Evolutionary conservation across 1,140 invertebrate genomes (phyloP), one percentile per base, ranked within the genome.

Genomic region (Globodera rostochiensis): DNA sequence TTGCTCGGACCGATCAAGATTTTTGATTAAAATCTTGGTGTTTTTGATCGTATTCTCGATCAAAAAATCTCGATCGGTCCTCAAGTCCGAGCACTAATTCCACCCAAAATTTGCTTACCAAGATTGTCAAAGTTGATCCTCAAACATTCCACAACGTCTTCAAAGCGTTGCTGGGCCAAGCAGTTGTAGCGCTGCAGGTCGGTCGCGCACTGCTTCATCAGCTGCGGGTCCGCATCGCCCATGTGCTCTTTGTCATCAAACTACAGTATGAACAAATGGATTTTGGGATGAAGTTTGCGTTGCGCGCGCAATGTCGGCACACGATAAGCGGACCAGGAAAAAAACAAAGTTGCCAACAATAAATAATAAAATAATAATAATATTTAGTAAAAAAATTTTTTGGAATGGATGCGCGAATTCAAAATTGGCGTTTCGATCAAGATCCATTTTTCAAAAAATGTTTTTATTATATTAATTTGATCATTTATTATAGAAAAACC

Each of bases 91-190:
- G 36, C 36, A 1, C 36, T 36, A 36, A 36, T 36, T 36, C 36
- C 36, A 19, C 5, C 71, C 74, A 15, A 83, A 82, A 70, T 64
- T 25, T 15, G 5, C 76, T 36, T 13, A 85, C 87, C 82, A 9
- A 89, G 77, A 6, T 83, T 49, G 46, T 89, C 88, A 69, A 80
- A 90, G 1, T 82, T 78, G 6, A 80, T 53, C 70, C 91, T 79
- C 3, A 90, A 82, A 89, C 91, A 92, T 91, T 94, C 94, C 90
- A 94, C 93, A 73, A 94, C 93, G 88, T 94, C 94, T 79, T 94
- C 95, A 85, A 93, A 93, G 74, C 93, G 92, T 9, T 94, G 91
- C 84, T 93, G 92, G 7, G 88, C 87, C 57, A 75, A 53, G 64
- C 88, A 88, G 21, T 82, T 36, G 82, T 92, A 93, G 66, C 92